Conservation (phyloP, 2,888 invertebrate genomes). For the Pollenia griseotomentosa region DNA sequence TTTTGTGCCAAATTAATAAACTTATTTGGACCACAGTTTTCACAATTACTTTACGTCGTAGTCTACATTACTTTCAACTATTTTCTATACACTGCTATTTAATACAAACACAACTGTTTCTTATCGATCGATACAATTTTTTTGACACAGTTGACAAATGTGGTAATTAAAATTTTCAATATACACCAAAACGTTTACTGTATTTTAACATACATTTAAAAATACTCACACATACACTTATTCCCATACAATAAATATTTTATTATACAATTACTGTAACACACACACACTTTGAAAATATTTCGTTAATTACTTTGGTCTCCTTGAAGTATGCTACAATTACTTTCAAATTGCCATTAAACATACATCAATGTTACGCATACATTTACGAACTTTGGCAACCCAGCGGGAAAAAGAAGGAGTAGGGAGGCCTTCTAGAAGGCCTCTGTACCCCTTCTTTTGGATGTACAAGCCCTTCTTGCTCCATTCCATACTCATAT, state of each 20-base stretch:
- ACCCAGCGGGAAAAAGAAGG: too few species aligned
- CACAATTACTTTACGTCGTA: too few species aligned
- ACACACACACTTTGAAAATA: not conserved
- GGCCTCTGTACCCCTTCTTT: too few species aligned
- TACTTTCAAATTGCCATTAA: constrained; percentile 7
- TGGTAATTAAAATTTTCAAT: constrained; percentile 68
- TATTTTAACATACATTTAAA: constrained; percentile 8
- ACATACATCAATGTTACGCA: not conserved
- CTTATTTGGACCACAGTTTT: too few species aligned
- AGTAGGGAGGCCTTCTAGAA: too few species aligned
- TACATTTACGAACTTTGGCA: not conserved
- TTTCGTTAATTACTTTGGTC: constrained; percentile 53
- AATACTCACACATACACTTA: not conserved
- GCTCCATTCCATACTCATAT: too few species aligned
- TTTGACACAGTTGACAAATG: constrained; percentile 70
- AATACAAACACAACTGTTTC: not conserved
- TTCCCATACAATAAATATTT: constrained; percentile 11
- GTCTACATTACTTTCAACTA: too few species aligned
- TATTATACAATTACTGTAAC: constrained; percentile 27
- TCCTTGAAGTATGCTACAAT: constrained; percentile 17
- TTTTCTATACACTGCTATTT: not conserved
- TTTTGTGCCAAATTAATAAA: too few species aligned
- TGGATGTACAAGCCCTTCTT: too few species aligned
- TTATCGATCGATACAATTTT: constrained; percentile 57
- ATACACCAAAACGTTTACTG: constrained; percentile 29